Percentiles rank a stretch among this genome's conserved stretches.
Evolutionary conservation across 2,888 invertebrate species (phyloP).

Genomic region (Coelogynopora nodosa): DNA sequence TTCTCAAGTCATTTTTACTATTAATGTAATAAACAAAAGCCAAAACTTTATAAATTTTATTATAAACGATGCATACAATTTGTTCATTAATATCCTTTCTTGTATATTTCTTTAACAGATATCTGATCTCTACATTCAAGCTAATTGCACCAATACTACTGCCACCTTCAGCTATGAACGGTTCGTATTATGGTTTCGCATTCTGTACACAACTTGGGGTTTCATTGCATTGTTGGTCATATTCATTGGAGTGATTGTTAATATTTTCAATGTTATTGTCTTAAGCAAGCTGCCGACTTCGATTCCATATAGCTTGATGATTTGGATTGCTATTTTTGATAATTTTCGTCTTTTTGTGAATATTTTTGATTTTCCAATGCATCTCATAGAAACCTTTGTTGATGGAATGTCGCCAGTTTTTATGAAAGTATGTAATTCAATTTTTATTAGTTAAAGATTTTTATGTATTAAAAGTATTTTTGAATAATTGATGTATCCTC

Average conservation of each 20-base stretch:
- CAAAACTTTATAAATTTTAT: too few relatives aligned
- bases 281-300: slow-evolving; percentile 18
- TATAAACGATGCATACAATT: too few relatives aligned
- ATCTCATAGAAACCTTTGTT: slow-evolving; percentile 38
- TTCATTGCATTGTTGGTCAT: slow-evolving; percentile 21
- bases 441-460: too few relatives aligned
- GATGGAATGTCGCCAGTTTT: slow-evolving; percentile 33
- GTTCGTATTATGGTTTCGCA: slow-evolving; percentile 35
- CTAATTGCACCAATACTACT: slow-evolving; percentile 21
- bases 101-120: slow-evolving; percentile 15
- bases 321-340: slow-evolving; percentile 40
- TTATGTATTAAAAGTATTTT: too few relatives aligned
- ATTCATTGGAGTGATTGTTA: slow-evolving; percentile 10
- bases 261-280: not conserved
- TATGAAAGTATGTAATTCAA: slow-evolving; percentile 8
- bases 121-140: slow-evolving; percentile 17
- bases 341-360: slow-evolving; percentile 26
- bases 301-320: slow-evolving; percentile 41
- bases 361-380: slow-evolving; percentile 38
- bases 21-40: too few relatives aligned
- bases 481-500: too few relatives aligned
- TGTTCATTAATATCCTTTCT: too few relatives aligned
- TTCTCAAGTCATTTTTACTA: too few relatives aligned
- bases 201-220: not conserved
- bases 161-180: not conserved